Evolutionary conservation across 2,113 vertebrate genomes (phyloP), one percentile per base, ranked within the genome.

Genomic region (Galemys pyrenaicus): DNA sequence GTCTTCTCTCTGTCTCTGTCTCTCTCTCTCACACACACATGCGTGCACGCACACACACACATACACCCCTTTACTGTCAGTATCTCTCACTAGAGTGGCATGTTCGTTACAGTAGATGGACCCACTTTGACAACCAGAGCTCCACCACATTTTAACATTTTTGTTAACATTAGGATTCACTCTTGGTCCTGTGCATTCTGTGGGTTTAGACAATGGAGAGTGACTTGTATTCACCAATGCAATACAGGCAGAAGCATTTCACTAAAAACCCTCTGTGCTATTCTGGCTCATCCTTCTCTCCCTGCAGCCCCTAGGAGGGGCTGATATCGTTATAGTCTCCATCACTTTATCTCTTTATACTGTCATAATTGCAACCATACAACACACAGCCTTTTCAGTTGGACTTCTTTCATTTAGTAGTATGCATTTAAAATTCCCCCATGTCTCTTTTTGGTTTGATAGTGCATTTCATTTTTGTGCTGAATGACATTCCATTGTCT

Each of bases 201-300:
- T 28, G 83, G 22, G 22, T 62, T 95, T 92, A 67, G 46, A 54
- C 11, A 87, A 84, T 46, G 41, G 35, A 20, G 17, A 51, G n/a
- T 28, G 26, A 46, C 9, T 0, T 19, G 7, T 13, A 26, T 44
- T 11, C 8, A 11, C 20, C 16, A 16, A 11, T 39, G 24, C 2
- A 44, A 4, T 5, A 28, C 20, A 46, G 7, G 46, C 4, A 51
- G 39, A 77, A 4, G 9, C 70, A 5, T 44, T 44, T n/a, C 22
- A 24, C 24, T n/a, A 20, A 35, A 80, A n/a, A 2, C 28, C 3
- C 9, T 39, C 1, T 12, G 7, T 39, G 54, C 35, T 41, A 10
- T 5, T 7, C 4, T 12, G 22, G 4, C 12, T 16, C 10, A 26
- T 15, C 6, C 58, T 5, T 49, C 35, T 7, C 0, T 12, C 11